Evolutionary conservation across 2,888 invertebrate genomes (phyloP).

Genomic region (Anagyrus pseudococci): DNA sequence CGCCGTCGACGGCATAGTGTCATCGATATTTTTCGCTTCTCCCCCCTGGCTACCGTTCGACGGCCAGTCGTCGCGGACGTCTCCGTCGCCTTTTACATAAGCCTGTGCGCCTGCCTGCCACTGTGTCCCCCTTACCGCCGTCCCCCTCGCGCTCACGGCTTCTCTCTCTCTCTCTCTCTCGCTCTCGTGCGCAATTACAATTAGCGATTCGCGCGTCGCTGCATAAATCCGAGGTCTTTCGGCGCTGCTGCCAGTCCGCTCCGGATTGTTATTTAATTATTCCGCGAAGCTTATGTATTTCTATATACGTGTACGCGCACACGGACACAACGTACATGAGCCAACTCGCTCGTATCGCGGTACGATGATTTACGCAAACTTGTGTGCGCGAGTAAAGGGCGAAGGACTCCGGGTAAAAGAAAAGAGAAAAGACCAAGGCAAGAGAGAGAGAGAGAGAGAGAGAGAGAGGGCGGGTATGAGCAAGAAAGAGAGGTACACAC

Average conservation of each 20-base stretch:
- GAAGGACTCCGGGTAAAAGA: neutral
- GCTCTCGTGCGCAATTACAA: conserved; percentile 1
- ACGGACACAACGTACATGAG: neutral
- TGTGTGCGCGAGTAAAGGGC: neutral
- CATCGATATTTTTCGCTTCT: conserved; percentile 33
- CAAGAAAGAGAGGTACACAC: too few species aligned
- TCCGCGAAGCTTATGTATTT: conserved; percentile 17
- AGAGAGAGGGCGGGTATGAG: too few species aligned
- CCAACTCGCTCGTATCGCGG: neutral
- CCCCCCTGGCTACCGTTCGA: neutral
- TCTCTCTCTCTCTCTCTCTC: too few species aligned
- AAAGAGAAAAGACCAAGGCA: neutral
- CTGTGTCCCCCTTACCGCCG: too few species aligned
- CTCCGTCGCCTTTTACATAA: too few species aligned
- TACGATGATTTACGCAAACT: conserved; percentile 9
- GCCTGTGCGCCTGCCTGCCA: too few species aligned
- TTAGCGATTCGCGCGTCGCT: conserved; percentile 23
- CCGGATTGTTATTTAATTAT: conserved; percentile 32
- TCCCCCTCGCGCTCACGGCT: too few species aligned
- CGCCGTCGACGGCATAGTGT: too few species aligned
- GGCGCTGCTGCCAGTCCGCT: too few species aligned
- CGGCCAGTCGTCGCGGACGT: too few species aligned
- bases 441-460: too few species aligned
- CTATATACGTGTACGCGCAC: conserved; percentile 13
- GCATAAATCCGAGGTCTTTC: conserved; percentile 12